A percentile compares a stretch with the other conserved stretches of the same genome.
These are phyloP conservation scores for Micronycteris hirsuta DNA, from an alignment of 2,113 vertebrate species.

Conservation along the genomic window DNA sequence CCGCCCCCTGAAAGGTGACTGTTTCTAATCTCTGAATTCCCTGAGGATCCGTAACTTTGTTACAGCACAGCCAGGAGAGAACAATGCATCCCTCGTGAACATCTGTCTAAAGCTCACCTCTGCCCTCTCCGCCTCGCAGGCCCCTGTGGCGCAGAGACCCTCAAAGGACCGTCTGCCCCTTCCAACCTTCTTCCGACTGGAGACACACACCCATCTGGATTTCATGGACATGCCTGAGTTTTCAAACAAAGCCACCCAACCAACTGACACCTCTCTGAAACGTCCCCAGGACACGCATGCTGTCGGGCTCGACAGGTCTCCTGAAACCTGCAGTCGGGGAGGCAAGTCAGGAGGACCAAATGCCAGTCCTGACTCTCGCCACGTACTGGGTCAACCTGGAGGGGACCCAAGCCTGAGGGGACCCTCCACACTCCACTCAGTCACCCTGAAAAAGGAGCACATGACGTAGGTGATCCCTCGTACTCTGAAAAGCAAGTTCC, in stretches of 20 bases:
- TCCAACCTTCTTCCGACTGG: slow-evolving; percentile 35
- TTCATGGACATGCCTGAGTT: slow-evolving; percentile 38
- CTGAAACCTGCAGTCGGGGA: background rate
- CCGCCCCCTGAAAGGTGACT: slow-evolving; percentile 18
- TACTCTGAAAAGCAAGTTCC: background rate
- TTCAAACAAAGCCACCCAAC: slow-evolving; percentile 63
- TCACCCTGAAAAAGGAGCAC: background rate
- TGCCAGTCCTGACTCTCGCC: background rate
- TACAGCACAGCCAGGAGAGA: slow-evolving; percentile 32
- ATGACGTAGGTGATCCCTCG: accelerated
- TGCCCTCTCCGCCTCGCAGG: background rate
- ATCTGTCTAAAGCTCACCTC: slow-evolving; percentile 46
- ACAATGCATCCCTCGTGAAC: background rate
- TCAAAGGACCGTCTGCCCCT: slow-evolving; percentile 46
- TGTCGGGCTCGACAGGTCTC: background rate
- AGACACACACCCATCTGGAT: slow-evolving; percentile 51
- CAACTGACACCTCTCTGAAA: slow-evolving; percentile 69
- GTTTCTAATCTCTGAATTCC: background rate
- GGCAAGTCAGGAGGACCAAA: background rate
- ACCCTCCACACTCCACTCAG: background rate
- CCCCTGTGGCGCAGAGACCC: slow-evolving; percentile 20
- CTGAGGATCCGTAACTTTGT: background rate
- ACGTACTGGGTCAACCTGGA: background rate
- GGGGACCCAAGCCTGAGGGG: too few relatives aligned
- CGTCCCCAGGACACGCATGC: background rate